Evolutionary conservation across 1,140 invertebrate species (phyloP), one percentile per base, ranked within the genome.

Genomic region (Colletes gigas): DNA sequence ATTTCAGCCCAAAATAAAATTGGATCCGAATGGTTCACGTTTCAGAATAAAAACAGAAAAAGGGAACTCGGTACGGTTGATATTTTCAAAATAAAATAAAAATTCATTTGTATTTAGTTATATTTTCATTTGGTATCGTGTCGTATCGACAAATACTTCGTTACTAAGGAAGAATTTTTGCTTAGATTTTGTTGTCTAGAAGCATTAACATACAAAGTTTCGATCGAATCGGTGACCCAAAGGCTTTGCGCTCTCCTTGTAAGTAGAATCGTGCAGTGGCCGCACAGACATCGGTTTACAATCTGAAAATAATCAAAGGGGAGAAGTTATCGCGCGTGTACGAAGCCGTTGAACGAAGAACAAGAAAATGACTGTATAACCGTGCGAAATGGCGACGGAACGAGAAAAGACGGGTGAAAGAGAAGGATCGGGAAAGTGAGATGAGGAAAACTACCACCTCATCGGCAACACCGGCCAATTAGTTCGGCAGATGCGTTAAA

Each of bases 401-500:
- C 10, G 47, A 0, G 9, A 74, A 62, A 39, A 10, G 47, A 21
- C 3, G 17, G 78, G 52, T 4, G 12, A 15, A 59, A 19, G 8
- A 7, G 57, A 19, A 62, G 41, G 15, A 63, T 76, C 9, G 50
- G 76, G 63, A 74, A 69, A 68, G 50, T 15, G 41, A 60, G 54
- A 44, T 7, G 30, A 54, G 70, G 39, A 7, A 50, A 74, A 41
- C 69, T 68, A 73, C 60, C 88, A 88, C 85, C 89, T 89, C 87
- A 88, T 90, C 88, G 88, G 89, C 78, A 84, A 84, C 82, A 71
- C 81, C 66, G 79, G 86, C 90, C 90, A 90, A 91, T 91, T 90
- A 91, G 90, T 90, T 90, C 81, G 84, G 84, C 87, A 89, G 83
- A 90, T 91, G 90, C 84, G 87, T 91, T 91, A 90, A 91, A 91